Conservation (phyloP, 2,888 invertebrate genomes). For the Eretmocerus hayati region DNA sequence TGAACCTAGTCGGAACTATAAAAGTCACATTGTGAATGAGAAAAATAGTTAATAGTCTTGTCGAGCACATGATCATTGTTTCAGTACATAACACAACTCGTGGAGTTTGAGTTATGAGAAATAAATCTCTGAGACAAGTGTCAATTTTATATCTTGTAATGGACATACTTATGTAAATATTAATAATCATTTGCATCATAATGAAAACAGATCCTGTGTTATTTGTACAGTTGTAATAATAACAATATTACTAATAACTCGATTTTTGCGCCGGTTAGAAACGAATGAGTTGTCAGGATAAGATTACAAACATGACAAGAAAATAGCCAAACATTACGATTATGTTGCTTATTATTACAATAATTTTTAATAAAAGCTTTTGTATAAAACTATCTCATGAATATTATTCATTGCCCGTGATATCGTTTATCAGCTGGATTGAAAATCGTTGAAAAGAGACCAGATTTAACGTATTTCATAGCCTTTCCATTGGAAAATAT, state of each 20-base stretch:
- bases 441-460: too few relatives aligned
- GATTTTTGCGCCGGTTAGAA: conserved; percentile 18
- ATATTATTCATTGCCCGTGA: too few relatives aligned
- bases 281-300: conserved; percentile 20
- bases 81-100: too few relatives aligned
- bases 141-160: conserved; percentile 10
- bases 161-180: conserved; percentile 19
- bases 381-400: conserved; percentile 28
- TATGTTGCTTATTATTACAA: conserved; percentile 32
- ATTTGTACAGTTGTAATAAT: conserved; percentile 17
- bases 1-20: conserved; percentile 23
- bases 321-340: conserved; percentile 26
- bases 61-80: too few relatives aligned
- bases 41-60: too few relatives aligned
- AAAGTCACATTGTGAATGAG: too few relatives aligned
- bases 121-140: too few relatives aligned
- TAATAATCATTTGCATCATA: conserved; percentile 15
- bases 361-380: conserved; percentile 38
- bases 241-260: conserved; percentile 14
- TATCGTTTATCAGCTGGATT: too few relatives aligned
- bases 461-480: too few relatives aligned
- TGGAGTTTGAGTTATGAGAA: too few relatives aligned
- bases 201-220: conserved; percentile 14
- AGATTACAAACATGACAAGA: conserved; percentile 21
- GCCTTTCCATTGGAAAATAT: too few relatives aligned